Evolutionary conservation across 2,888 invertebrate species (phyloP), one percentile per base, ranked within the genome.

Genomic region (Candidula unifasciata): DNA sequence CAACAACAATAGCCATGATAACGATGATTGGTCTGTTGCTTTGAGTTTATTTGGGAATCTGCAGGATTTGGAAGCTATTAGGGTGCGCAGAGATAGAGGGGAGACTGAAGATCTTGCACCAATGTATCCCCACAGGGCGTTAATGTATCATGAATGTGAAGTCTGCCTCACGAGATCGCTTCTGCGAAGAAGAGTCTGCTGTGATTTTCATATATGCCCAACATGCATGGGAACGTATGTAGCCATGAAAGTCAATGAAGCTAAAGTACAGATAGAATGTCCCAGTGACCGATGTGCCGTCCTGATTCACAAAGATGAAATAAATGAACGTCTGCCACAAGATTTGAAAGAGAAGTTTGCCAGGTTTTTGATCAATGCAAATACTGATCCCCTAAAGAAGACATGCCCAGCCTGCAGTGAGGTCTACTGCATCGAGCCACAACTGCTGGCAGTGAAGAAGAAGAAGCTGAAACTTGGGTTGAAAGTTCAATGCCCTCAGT

Each of bases 381-480:
- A 94, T 87, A 89, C 90, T 54, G 93, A 93, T 85, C 92, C 93
- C 0, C 89, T 89, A 66, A 87, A 91, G 0, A 94, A 94, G 89
- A 94, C 94, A 5, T 94, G 94, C 86, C 94, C 94, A 3, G 87
- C 91, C 10, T 94, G 94, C 88, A 93, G 92, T 78, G 88, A 90
- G 83, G 86, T 92, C 3, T 88, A 87, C 30, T 87, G 80, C 27
- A 64, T 87, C 27, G 84, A 86, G 13, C 80, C 78, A 16, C 44
- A 52, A 21, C 10, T 33, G 44, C 52, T 87, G 64, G 74, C 76
- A 18, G 18, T 60, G 5, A 85, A 81, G 24, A 82, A 86, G 52
- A 85, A 84, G 35, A 80, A 81, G 3, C n/a, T 79, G 24, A 85
- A 86, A 27, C 30, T 80, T 44, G 87, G 87, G 16, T 8, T 89